Conservation (phyloP, 2,888 invertebrate genomes). For the Gerosis bhagava region DNA sequence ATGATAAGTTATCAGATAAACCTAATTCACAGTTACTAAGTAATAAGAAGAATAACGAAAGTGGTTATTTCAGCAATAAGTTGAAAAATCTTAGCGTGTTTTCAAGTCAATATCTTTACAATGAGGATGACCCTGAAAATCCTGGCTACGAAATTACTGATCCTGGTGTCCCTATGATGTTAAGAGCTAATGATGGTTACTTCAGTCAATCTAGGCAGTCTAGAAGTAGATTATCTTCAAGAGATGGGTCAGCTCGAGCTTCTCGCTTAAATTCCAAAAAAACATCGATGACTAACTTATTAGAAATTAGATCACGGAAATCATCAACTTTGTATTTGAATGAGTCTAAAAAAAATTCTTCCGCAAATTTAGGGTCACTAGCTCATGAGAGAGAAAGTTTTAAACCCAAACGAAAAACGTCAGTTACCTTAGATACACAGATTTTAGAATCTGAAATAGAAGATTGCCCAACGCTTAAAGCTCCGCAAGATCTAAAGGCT, state of each 20-base stretch:
- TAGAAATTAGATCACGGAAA: constrained; percentile 69
- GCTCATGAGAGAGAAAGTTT: constrained; percentile 57
- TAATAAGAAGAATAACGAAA: constrained; percentile 53
- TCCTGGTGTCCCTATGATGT: constrained; percentile 86
- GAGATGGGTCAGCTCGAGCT: constrained; percentile 64
- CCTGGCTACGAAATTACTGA: constrained; percentile 85
- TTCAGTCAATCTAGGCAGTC: constrained; percentile 78
- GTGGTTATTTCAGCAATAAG: constrained; percentile 68
- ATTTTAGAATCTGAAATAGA: constrained; percentile 78
- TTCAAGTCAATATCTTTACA: constrained; percentile 85
- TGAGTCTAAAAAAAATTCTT: constrained; percentile 75
- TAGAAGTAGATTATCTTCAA: constrained; percentile 61
- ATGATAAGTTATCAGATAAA: constrained; percentile 46
- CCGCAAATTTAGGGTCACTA: constrained; percentile 60
- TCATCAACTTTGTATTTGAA: constrained; percentile 72
- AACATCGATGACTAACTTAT: constrained; percentile 71
- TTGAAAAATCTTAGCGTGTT: constrained; percentile 71
- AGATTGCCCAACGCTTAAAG: constrained; percentile 75
- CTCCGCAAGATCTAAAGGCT: constrained; percentile 74
- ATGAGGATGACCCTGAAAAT: constrained; percentile 83
- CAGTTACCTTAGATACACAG: constrained; percentile 56
- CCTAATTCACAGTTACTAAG: constrained; percentile 33
- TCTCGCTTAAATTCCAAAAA: constrained; percentile 75
- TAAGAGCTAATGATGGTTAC: constrained; percentile 84
- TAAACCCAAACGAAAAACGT: constrained; percentile 70